Conservation (phyloP, 2,888 invertebrate species). For the Mesodorylaimus sp. region DNA sequence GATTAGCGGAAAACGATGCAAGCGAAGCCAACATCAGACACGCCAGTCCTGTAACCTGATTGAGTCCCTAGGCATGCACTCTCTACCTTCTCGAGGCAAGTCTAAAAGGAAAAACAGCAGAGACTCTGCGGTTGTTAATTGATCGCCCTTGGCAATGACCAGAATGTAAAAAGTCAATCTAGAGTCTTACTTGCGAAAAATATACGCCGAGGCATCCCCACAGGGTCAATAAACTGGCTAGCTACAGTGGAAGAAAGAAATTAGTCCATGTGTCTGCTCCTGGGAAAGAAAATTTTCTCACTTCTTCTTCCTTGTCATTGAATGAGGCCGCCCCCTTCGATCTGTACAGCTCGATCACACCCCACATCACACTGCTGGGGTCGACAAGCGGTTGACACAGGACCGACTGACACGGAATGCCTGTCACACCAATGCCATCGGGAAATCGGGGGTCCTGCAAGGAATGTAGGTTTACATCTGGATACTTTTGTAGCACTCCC, state of each 20-base stretch:
- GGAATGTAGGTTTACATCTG: too few relatives aligned
- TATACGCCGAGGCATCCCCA: conserved; percentile 53
- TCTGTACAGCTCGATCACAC: conserved; percentile 51
- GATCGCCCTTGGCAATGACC: too few relatives aligned
- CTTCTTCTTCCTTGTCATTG: conserved; percentile 49
- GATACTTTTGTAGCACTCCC: too few relatives aligned
- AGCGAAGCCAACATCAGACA: too few relatives aligned
- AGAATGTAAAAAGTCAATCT: not conserved
- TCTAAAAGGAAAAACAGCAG: too few relatives aligned
- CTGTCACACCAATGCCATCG: conserved; percentile 30
- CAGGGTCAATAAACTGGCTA: conserved; percentile 45
- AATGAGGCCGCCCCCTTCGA: conserved; percentile 35
- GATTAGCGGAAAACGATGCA: too few relatives aligned
- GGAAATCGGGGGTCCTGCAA: conserved; percentile 39
- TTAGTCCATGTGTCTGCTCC: not conserved
- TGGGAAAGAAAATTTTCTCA: conserved; percentile 12
- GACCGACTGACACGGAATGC: conserved; percentile 26
- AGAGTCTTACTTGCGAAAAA: conserved; percentile 40
- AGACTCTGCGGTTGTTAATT: too few relatives aligned
- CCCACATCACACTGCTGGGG: conserved; percentile 43
- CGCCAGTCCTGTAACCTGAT: too few relatives aligned
- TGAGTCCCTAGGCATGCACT: too few relatives aligned
- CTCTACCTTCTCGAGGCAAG: too few relatives aligned
- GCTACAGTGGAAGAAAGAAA: conserved; percentile 24
- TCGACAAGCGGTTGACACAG: conserved; percentile 44